Percentiles rank a stretch among this genome's conserved stretches.
phyloP scores from a whole-genome alignment of 2,888 invertebrate species.

The Rhopalosiphum nymphaeae region DNA sequence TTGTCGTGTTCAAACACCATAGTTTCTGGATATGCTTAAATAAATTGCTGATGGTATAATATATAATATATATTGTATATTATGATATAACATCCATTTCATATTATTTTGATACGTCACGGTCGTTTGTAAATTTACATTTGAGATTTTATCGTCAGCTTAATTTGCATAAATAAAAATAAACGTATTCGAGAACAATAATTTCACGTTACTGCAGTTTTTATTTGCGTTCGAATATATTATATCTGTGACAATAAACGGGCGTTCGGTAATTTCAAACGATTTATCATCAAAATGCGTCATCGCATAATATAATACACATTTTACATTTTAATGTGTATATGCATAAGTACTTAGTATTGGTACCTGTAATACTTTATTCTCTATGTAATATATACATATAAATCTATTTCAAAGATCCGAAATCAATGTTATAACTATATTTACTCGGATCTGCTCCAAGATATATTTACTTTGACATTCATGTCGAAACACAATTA shows the following conservation, averaged over 20 bases:
- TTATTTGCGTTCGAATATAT: background rate
- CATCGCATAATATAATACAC: background rate
- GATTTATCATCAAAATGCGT: background rate
- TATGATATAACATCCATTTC: background rate
- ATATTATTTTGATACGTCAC: background rate
- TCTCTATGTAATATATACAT: background rate
- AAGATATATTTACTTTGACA: background rate
- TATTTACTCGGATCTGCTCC: background rate
- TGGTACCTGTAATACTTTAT: background rate
- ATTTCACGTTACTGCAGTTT: background rate
- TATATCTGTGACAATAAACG: background rate
- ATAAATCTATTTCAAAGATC: background rate
- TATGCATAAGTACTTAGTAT: too few species aligned
- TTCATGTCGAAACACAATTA: background rate
- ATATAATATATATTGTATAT: constrained; percentile 3
- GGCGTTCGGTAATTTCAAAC: background rate
- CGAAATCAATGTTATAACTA: background rate
- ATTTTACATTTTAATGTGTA: background rate
- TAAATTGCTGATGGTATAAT: background rate
- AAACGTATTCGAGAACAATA: background rate
- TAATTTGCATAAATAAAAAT: background rate
- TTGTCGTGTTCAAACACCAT: background rate
- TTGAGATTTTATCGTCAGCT: background rate
- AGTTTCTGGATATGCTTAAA: background rate
- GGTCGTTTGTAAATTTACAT: background rate